phyloP scores from a whole-genome alignment of 2,888 invertebrate genomes.

The Dexiosoma caninum region DNA sequence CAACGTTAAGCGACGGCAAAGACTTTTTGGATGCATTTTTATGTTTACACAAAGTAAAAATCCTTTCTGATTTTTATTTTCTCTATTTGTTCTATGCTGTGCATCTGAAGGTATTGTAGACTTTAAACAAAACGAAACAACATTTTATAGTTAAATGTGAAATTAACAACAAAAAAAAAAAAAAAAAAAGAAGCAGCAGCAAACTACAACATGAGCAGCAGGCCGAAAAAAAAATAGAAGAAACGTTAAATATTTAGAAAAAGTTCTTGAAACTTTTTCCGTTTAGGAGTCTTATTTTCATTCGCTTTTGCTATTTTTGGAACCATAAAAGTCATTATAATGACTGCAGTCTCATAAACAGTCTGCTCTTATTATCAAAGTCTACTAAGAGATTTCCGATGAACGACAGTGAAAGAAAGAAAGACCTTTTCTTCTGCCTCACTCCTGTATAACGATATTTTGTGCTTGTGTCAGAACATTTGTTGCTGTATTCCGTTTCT shows the following conservation, averaged over 20 bases:
- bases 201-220: not conserved
- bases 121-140: slow-evolving; percentile 25
- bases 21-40: slow-evolving; percentile 49
- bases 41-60: slow-evolving; percentile 39
- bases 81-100: not conserved
- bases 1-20: slow-evolving; percentile 7
- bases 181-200: too few relatives aligned
- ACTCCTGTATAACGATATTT: slow-evolving; percentile 13
- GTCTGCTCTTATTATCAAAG: slow-evolving; percentile 40
- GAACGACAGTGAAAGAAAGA: slow-evolving; percentile 41
- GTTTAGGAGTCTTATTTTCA: too few relatives aligned
- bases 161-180: not conserved
- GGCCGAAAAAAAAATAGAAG: too few relatives aligned
- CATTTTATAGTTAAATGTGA: slow-evolving; percentile 30
- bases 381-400: slow-evolving; percentile 42
- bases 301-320: slow-evolving; percentile 5
- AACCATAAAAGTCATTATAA: slow-evolving; percentile 46
- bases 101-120: slow-evolving; percentile 36
- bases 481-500: slow-evolving; percentile 8
- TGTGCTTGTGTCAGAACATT: slow-evolving; percentile 38
- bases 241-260: slow-evolving; percentile 42
- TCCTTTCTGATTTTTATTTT: slow-evolving; percentile 19
- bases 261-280: slow-evolving; percentile 49
- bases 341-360: slow-evolving; percentile 54
- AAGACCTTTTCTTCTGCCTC: slow-evolving; percentile 5